These are phyloP conservation scores for Imbricaverruca yamaguchii DNA, from an alignment of 2,888 invertebrate species.

Conservation along the genomic window DNA sequence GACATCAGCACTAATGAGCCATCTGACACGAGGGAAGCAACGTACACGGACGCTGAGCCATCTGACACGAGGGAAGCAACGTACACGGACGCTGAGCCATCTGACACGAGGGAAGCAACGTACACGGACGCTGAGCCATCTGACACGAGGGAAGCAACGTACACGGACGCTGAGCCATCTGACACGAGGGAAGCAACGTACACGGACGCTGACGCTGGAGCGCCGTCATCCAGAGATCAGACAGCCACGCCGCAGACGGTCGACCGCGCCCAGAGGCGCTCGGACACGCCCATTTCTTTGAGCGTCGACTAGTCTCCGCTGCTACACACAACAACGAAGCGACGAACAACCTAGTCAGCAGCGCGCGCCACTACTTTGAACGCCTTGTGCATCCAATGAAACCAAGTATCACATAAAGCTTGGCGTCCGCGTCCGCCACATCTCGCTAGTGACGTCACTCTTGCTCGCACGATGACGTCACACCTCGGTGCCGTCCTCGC, in stretches of 20 bases:
- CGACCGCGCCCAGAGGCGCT: too few species aligned
- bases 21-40: too few species aligned
- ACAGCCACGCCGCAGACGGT: not conserved
- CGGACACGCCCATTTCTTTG: too few species aligned
- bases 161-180: not conserved
- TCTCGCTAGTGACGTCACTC: not conserved
- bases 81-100: not conserved
- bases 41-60: not conserved
- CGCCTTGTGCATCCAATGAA: not conserved
- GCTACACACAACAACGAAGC: not conserved
- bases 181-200: too few species aligned
- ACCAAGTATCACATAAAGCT: not conserved
- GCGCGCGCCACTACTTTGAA: not conserved
- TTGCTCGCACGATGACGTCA: not conserved
- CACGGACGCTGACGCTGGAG: not conserved
- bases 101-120: too few species aligned
- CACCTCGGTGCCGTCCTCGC: slow-evolving; percentile 15
- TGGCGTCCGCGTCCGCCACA: not conserved
- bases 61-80: too few species aligned
- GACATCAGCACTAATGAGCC: too few species aligned
- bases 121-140: not conserved
- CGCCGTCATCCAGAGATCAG: not conserved
- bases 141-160: too few species aligned
- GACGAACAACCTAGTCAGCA: not conserved
- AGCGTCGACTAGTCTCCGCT: not conserved